Conservation (phyloP, 2,113 vertebrate genomes). For the Saccopteryx bilineata region DNA sequence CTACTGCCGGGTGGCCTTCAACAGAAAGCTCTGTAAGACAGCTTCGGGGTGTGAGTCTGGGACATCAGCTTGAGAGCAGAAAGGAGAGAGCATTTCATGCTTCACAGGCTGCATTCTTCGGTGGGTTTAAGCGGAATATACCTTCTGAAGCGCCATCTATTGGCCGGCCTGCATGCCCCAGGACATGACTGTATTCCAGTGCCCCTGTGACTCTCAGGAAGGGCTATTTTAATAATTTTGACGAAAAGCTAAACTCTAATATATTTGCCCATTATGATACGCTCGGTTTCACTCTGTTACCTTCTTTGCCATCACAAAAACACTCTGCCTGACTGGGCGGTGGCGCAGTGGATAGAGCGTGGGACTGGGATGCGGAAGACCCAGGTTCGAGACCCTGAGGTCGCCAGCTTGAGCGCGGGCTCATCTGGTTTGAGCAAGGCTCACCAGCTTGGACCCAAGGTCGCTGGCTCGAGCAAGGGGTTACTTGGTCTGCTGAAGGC, state of each 20-base stretch:
- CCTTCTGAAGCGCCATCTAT: not conserved
- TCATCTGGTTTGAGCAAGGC: too few relatives aligned
- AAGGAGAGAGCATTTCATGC: not conserved
- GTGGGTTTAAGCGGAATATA: too few relatives aligned
- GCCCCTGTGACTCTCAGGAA: not conserved
- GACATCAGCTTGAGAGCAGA: not conserved
- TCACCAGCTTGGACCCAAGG: too few relatives aligned
- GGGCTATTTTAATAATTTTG: not conserved
- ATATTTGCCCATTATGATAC: not conserved
- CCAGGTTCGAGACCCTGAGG: too few relatives aligned
- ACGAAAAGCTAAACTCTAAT: not conserved
- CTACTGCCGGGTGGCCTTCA: not conserved
- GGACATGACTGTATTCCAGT: not conserved
- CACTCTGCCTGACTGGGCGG: too few relatives aligned
- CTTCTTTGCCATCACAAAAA: not conserved
- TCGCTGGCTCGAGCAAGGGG: too few relatives aligned
- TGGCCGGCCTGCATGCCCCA: not conserved
- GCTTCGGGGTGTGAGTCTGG: not conserved
- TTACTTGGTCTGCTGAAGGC: too few relatives aligned
- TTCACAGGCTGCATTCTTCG: not conserved
- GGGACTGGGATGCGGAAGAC: too few relatives aligned
- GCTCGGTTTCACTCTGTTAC: not conserved
- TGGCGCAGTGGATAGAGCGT: too few relatives aligned
- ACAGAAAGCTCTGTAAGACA: not conserved
- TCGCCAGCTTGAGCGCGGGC: too few relatives aligned